A percentile compares a stretch with the other conserved stretches of the same genome.
Evolutionary conservation across 35 echinoderm and acorn worm genomes (phyloP).

Genomic region (Acanthaster planci): DNA sequence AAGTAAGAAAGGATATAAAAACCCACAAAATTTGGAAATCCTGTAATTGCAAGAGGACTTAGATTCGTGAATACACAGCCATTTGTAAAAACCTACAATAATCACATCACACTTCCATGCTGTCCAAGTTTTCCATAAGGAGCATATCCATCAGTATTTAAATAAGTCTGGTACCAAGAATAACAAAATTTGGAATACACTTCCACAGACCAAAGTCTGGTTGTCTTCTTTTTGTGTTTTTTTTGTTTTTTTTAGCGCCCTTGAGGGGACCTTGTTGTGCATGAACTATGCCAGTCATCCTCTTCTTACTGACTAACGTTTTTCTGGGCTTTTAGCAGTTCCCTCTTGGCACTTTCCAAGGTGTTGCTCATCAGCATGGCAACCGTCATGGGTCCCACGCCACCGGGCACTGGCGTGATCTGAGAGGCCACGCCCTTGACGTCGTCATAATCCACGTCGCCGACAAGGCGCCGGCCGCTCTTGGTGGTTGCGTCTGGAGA

Average conservation of each 20-base stretch:
- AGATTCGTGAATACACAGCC: no score
- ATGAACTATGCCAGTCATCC: background rate
- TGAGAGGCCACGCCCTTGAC: conserved; percentile 79
- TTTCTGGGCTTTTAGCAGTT: background rate
- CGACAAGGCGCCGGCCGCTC: conserved; percentile 76
- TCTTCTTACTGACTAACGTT: conserved; percentile 21
- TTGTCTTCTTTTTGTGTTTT: no score
- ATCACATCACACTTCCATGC: no score
- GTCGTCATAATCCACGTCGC: conserved; percentile 85
- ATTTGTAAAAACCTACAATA: no score
- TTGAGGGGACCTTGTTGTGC: background rate
- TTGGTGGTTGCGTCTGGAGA: conserved; percentile 76
- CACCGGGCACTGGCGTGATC: conserved; percentile 94
- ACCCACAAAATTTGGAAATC: no score
- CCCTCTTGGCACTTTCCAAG: conserved; percentile 80
- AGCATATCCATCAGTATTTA: no score
- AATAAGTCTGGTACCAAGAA: conserved; percentile 6
- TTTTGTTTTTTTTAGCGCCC: background rate
- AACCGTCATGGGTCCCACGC: conserved; percentile 96
- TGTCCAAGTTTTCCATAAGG: no score
- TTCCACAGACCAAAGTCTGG: no score
- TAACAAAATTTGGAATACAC: background rate
- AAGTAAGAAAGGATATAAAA: no score
- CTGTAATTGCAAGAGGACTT: no score
- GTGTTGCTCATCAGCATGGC: conserved; percentile 95